Evolutionary conservation across 1,140 invertebrate species (phyloP).

Genomic region (Drosophila nebulosa): DNA sequence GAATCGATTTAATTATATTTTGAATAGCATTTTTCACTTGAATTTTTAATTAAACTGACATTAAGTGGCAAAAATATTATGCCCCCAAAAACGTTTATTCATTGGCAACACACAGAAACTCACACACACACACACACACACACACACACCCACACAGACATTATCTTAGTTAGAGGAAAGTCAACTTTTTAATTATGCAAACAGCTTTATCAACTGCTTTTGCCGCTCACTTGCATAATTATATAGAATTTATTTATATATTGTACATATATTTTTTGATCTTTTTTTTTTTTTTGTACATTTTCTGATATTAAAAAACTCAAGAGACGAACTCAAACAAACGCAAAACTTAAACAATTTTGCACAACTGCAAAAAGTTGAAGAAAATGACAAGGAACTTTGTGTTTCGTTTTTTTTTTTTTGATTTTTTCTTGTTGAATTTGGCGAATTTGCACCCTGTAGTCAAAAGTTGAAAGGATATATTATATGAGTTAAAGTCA

Average conservation of each 20-base stretch:
- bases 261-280: not conserved
- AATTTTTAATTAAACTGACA: not conserved
- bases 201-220: constrained; percentile 30
- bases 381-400: constrained; percentile 45
- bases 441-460: not conserved
- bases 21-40: not conserved
- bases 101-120: not conserved
- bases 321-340: constrained; percentile 40
- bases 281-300: constrained; percentile 5
- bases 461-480: not conserved
- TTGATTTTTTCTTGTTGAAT: not conserved
- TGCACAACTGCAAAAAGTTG: constrained; percentile 5
- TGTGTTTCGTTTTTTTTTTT: not conserved
- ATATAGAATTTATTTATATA: constrained; percentile 35
- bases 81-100: not conserved
- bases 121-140: not conserved
- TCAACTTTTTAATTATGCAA: constrained; percentile 48
- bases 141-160: not conserved
- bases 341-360: constrained; percentile 32
- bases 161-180: constrained; percentile 12
- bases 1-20: not conserved
- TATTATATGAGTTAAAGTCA: not conserved
- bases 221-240: constrained; percentile 44
- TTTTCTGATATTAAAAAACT: constrained; percentile 39
- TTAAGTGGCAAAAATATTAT: not conserved